A percentile compares a stretch with the other conserved stretches of the same genome.
Evolutionary conservation across 2,888 invertebrate species (phyloP).

Genomic region (Unio delphinus): DNA sequence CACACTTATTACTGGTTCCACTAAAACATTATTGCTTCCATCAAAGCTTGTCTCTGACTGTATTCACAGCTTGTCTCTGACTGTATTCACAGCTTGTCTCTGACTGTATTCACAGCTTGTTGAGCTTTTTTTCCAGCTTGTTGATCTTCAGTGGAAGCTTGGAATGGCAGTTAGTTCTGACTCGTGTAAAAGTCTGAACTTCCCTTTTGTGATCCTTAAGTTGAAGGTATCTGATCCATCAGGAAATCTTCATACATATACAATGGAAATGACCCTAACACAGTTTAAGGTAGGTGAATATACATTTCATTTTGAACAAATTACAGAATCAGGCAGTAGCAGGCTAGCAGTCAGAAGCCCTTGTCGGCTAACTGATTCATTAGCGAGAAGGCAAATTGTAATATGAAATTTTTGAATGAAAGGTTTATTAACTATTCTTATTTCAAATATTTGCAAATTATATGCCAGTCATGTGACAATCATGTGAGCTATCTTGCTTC

Average conservation of each 20-base stretch:
- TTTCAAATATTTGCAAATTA: too few relatives aligned
- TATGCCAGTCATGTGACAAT: too few relatives aligned
- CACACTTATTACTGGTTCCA: neutral
- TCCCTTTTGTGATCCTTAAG: conserved; percentile 53
- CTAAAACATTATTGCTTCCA: neutral
- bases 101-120: neutral
- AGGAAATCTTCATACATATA: conserved; percentile 43
- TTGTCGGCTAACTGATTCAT: too few relatives aligned
- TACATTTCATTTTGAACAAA: neutral
- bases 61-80: neutral
- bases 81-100: neutral
- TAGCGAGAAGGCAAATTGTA: too few relatives aligned
- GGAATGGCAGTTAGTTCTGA: conserved; percentile 59
- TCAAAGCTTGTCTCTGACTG: neutral
- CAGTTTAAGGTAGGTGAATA: conserved; percentile 55
- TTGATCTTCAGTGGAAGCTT: conserved; percentile 62
- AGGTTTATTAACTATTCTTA: too few relatives aligned
- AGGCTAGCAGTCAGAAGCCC: too few relatives aligned
- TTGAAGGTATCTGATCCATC: conserved; percentile 48
- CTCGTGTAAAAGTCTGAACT: conserved; percentile 52
- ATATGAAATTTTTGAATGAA: too few relatives aligned
- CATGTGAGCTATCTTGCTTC: too few relatives aligned
- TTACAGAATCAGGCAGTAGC: too few relatives aligned
- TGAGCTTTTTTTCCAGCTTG: conserved; percentile 74
- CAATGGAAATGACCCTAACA: conserved; percentile 53